These are phyloP conservation scores for Galaxea fascicularis DNA, from an alignment of 92 coral and sea anemone genomes.

Conservation along the genomic window DNA sequence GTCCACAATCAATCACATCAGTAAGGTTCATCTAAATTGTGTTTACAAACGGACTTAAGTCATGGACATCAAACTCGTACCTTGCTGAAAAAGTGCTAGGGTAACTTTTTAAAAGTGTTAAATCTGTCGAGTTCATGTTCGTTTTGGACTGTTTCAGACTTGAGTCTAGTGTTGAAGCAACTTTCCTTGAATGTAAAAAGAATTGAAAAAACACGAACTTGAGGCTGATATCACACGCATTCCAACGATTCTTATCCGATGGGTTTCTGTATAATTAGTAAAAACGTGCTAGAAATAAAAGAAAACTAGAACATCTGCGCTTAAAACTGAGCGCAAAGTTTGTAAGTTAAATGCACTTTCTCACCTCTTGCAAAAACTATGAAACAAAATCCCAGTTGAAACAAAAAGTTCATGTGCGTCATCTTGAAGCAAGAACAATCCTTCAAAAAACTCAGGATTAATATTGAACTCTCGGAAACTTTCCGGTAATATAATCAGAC, in stretches of 20 bases:
- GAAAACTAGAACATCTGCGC: too few species aligned
- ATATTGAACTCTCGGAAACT: not conserved
- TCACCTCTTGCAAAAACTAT: slow-evolving; percentile 5
- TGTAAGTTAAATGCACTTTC: not conserved
- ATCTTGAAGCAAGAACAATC: not conserved
- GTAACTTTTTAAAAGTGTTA: slow-evolving; percentile 28
- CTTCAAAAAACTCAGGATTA: not conserved
- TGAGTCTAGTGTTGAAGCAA: not conserved
- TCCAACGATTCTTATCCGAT: not conserved
- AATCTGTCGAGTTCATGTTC: not conserved
- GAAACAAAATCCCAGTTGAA: slow-evolving; percentile 6
- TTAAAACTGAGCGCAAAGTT: not conserved
- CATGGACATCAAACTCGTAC: not conserved
- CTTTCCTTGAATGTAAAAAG: not conserved
- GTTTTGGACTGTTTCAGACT: not conserved
- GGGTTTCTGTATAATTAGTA: not conserved
- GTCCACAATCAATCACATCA: not conserved
- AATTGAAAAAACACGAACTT: not conserved
- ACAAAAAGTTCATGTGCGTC: not conserved
- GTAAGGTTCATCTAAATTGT: not conserved
- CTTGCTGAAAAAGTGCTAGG: not conserved
- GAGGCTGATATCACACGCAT: not conserved
- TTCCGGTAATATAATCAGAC: not conserved
- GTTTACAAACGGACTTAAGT: not conserved
- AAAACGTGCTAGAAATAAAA: too few species aligned